Percentiles rank a stretch among this genome's conserved stretches.
Evolutionary conservation across 2,797 vertebrate genomes (phyloP).

Genomic region (Gallirallus australis): DNA sequence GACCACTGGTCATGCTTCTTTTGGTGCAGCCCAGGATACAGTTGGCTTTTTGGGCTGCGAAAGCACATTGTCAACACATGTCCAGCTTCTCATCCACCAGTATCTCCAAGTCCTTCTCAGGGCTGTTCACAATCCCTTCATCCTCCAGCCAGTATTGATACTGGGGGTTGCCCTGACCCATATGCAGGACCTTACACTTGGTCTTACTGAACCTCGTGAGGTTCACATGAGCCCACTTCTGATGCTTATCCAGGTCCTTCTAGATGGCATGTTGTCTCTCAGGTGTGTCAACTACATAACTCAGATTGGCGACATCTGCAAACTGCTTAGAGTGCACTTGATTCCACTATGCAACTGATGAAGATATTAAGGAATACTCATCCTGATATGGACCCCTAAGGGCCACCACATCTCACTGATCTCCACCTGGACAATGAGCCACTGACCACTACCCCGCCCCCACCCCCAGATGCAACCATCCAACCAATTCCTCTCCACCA

Average conservation of each 20-base stretch:
- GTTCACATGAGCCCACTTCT: neutral
- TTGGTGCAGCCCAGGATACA: neutral
- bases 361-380: neutral
- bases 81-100: neutral
- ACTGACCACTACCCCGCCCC: neutral
- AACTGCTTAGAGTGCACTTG: neutral
- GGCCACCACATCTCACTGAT: neutral
- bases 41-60: neutral
- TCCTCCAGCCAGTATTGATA: no score
- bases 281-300: neutral
- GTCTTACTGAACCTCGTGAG: neutral
- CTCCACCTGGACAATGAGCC: neutral
- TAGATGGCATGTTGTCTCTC: neutral
- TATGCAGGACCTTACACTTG: neutral
- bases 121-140: neutral
- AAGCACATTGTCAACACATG: rapidly evolving
- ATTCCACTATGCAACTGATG: neutral
- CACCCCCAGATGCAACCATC: neutral
- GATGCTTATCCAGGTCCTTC: neutral
- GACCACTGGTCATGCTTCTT: neutral
- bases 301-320: neutral
- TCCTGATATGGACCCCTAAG: neutral
- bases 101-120: neutral
- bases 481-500: neutral
- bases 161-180: neutral